Percentiles rank a stretch among this genome's conserved stretches.
Conservation (phyloP, 2,113 vertebrate genomes). For the Cryptomyrus ogoouensis region DNA sequence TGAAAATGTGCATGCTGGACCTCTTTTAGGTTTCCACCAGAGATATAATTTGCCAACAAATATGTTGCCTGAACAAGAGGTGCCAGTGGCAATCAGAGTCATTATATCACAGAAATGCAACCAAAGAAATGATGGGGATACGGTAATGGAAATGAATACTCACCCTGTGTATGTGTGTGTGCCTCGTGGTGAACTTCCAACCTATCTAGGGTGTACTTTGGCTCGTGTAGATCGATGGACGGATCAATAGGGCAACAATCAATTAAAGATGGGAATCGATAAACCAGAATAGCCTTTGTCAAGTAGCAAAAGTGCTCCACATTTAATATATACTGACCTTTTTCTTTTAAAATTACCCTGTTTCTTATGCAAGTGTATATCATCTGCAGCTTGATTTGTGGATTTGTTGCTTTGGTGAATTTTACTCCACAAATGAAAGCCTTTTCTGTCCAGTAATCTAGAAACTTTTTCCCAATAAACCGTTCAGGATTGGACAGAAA, state of each 20-base stretch:
- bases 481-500: neutral
- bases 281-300: neutral
- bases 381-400: neutral
- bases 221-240: neutral
- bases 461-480: neutral
- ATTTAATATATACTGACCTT: neutral
- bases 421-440: neutral
- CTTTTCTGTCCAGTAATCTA: neutral
- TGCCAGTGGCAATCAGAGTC: neutral
- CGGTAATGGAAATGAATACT: neutral
- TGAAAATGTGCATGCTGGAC: neutral
- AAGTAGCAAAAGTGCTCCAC: neutral
- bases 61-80: neutral
- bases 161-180: neutral
- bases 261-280: neutral
- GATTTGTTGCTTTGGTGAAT: neutral
- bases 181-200: neutral
- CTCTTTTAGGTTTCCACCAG: neutral
- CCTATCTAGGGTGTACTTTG: neutral
- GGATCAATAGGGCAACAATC: neutral
- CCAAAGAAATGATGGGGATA: neutral
- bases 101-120: neutral
- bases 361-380: neutral
- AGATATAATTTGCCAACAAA: neutral
- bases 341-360: neutral